Conservation (phyloP, 1,140 invertebrate species). For the Drosophila dunni region DNA sequence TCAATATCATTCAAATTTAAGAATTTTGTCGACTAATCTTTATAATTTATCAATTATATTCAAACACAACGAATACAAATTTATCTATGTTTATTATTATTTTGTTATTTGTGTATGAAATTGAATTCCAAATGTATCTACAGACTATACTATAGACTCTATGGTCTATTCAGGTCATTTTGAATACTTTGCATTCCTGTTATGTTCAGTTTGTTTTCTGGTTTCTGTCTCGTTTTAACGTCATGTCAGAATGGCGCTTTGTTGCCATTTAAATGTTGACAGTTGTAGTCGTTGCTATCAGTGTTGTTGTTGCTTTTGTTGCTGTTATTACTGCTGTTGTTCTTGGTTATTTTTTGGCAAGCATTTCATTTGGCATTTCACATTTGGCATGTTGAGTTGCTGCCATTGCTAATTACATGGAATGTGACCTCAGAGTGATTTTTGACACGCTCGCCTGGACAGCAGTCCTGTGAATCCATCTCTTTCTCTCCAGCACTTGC, state of each 20-base stretch:
- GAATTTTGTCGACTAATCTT: no score
- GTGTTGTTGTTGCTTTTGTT: conserved; percentile 21
- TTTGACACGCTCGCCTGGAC: conserved; percentile 57
- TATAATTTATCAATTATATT: no score
- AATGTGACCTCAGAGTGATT: conserved; percentile 61
- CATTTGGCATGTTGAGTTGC: conserved; percentile 39
- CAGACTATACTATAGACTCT: neutral
- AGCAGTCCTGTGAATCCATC: conserved; percentile 9
- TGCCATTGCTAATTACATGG: conserved; percentile 71
- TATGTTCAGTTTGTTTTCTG: conserved; percentile 7
- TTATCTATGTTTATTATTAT: neutral
- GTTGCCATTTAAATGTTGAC: conserved; percentile 42
- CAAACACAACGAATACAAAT: no score
- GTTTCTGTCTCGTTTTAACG: conserved; percentile 26
- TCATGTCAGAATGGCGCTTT: conserved; percentile 40
- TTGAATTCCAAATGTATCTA: neutral
- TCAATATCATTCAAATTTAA: no score
- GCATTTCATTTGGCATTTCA: conserved; percentile 54
- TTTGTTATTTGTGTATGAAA: neutral
- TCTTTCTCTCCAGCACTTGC: conserved; percentile 1
- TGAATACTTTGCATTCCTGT: neutral
- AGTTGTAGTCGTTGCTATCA: conserved; percentile 19
- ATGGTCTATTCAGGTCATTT: conserved; percentile 7
- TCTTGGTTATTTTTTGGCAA: conserved; percentile 25
- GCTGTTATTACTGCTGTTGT: conserved; percentile 18